These are phyloP conservation scores for Macquaria australasica DNA, from an alignment of 2,113 vertebrate species.

Conservation along the genomic window DNA sequence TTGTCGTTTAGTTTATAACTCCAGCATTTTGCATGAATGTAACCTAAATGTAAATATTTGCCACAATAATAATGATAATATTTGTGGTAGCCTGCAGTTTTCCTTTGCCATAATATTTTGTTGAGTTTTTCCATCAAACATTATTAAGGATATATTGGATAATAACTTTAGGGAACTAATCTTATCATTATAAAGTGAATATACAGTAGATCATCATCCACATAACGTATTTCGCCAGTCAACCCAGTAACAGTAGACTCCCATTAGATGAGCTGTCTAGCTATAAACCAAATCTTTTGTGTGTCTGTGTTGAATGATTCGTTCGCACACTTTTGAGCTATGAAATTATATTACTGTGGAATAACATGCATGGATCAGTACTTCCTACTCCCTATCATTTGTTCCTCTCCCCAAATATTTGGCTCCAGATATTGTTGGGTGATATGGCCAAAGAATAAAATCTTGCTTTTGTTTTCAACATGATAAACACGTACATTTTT, in stretches of 20 bases:
- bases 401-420: background rate
- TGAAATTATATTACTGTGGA: background rate
- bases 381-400: background rate
- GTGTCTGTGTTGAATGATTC: background rate
- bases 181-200: background rate
- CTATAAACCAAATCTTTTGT: background rate
- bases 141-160: background rate
- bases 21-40: background rate
- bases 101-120: background rate
- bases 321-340: background rate
- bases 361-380: background rate
- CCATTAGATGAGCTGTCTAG: background rate
- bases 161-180: background rate
- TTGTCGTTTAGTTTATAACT: background rate
- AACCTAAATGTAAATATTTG: background rate
- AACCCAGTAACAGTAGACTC: background rate
- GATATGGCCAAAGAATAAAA: background rate
- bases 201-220: constrained; percentile 1
- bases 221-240: background rate
- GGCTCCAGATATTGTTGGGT: background rate
- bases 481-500: no score
- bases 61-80: background rate
- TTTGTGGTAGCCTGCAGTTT: background rate
- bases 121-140: background rate
- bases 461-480: no score